Base-by-base conservation (phyloP, 2,888 invertebrate species). In the Augiades crinisus region DNA sequence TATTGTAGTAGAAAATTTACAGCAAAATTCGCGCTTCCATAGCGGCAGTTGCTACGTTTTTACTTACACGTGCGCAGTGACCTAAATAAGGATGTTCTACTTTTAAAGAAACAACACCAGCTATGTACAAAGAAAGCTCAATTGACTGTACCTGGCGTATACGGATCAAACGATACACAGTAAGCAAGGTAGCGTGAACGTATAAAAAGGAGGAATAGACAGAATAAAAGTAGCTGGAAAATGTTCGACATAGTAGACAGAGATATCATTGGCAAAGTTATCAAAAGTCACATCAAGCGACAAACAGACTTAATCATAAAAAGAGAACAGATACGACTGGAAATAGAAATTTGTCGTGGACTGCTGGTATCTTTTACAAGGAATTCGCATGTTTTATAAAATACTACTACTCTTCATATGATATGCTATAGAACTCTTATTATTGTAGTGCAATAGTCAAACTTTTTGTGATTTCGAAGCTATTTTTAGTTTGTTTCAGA, bases 41-140 rank as follows among this genome's bases (percentile, higher is more conserved):
- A 16, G 13, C 34, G 12, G 22, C 24, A 45, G 34, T 14, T 21
- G 22, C 13, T 12, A 16, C 33, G 2, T 38, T 38, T 27, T 27
- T 4, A 6, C 22, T 19, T 36, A 30, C 10, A 27, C 47, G n/a
- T 24, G 21, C 37, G 37, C 22, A 22, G 7, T 46, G 31, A 47
- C 47, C 38, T 38, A 27, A 47, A 47, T 40, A 47, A 47, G 38
- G 33, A 47, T 47, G 47, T 47, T 40, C 38, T 22, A 47, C 40
- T 43, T 47, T 50, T 27, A 30, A 36, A 50, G 16, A 43, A 41
- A 43, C 41, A 50, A 36, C 33, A 24, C 21, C 10, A 31, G 34
- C 24, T 41, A 21, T 34, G 17, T 41, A 41, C 33, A 49, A 34
- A 41, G 41, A 34, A 34, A 12, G 3, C 34, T 34, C 41, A 41